phyloP scores from a whole-genome alignment of 2,888 invertebrate genomes.

The Sphinx pinastri region DNA sequence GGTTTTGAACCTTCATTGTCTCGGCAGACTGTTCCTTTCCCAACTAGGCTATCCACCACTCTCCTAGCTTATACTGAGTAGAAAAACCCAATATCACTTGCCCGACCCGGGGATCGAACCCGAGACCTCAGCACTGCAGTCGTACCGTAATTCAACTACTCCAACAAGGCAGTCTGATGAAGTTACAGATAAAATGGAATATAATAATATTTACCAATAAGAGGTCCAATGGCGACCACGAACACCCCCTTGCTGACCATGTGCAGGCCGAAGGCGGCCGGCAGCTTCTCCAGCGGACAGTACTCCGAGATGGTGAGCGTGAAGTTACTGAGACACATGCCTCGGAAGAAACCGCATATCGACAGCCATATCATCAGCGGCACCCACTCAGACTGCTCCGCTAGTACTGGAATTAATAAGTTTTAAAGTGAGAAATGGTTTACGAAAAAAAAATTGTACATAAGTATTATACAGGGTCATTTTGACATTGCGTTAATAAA shows the following conservation, averaged over 20 bases:
- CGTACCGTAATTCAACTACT: no score
- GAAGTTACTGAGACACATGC: slow-evolving; percentile 90
- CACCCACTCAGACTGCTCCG: slow-evolving; percentile 88
- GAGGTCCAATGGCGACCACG: slow-evolving; percentile 87
- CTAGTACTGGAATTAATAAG: slow-evolving; percentile 84
- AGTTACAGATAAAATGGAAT: no score
- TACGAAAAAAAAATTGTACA: no score
- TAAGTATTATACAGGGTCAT: no score
- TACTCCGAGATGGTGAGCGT: slow-evolving; percentile 91
- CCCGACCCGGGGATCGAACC: no score
- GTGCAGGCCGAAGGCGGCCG: slow-evolving; percentile 90
- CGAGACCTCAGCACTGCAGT: no score
- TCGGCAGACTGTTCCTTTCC: no score
- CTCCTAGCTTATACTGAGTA: no score
- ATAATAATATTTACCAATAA: slow-evolving; percentile 82
- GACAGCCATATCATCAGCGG: slow-evolving; percentile 88
- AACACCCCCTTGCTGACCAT: slow-evolving; percentile 90
- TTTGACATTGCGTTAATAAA: no score
- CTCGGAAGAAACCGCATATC: slow-evolving; percentile 91
- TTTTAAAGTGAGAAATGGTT: background rate
- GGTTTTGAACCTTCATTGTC: no score
- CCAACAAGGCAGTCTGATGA: background rate
- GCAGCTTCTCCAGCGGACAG: slow-evolving; percentile 88
- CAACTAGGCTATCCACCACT: no score
- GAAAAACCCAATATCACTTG: background rate